Evolutionary conservation across 1,140 invertebrate species (phyloP).

Genomic region (Brachionus koreanus): DNA sequence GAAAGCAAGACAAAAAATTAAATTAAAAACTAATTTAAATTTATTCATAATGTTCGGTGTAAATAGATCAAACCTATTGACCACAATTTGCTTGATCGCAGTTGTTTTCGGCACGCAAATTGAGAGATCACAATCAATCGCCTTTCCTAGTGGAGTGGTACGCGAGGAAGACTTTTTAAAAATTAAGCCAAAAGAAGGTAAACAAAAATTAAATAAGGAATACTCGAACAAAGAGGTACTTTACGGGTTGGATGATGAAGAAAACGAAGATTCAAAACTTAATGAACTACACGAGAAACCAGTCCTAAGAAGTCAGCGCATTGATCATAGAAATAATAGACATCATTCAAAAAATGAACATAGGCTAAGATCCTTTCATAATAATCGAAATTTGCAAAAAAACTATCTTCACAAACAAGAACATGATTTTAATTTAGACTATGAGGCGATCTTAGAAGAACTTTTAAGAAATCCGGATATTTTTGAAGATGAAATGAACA

Average conservation of each 20-base stretch:
- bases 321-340: neutral
- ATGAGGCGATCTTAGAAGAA: neutral
- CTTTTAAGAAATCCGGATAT: conserved; percentile 20
- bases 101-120: neutral
- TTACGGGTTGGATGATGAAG: neutral
- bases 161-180: neutral
- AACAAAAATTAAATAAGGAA: neutral
- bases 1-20: neutral
- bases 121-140: neutral
- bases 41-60: neutral
- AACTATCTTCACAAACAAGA: conserved; percentile 7
- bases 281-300: neutral
- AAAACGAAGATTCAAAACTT: neutral
- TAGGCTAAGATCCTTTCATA: conserved; percentile 21
- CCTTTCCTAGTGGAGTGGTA: neutral
- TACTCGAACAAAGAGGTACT: conserved; percentile 22
- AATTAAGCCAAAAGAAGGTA: neutral
- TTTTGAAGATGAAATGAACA: conserved; percentile 23
- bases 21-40: neutral
- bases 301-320: conserved; percentile 4
- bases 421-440: conserved; percentile 4
- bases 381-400: conserved; percentile 24
- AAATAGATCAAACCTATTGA: neutral
- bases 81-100: neutral
- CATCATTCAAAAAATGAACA: neutral